Base-by-base conservation (phyloP, 2,113 vertebrate species). In the Corvus hawaiiensis region DNA sequence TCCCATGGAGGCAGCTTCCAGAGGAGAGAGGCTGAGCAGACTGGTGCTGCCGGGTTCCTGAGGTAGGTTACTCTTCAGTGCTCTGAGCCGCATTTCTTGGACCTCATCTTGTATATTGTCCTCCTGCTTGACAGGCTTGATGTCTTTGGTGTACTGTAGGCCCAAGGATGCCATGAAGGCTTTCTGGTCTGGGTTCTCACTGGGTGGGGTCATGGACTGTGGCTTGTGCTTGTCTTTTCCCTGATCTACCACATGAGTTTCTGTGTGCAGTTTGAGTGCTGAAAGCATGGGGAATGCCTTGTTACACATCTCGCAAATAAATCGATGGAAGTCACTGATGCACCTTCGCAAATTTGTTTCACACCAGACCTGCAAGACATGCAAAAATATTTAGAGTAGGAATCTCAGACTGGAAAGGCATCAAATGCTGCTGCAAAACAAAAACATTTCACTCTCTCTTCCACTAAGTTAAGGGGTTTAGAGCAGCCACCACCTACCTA, bases 281-380 rank as follows among this genome's bases (percentile, higher is more conserved):
- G 98, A 98, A 41, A 97, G 98, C 92, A 99, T 99, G 49, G 99
- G 99, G 95, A 99, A 99, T 6, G 99, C 99, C 93, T 99, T 99
- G 97, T 99, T 99, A 71, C 99, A 99, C 13, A 96, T 88, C 54
- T 99, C 98, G 0, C 99, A 99, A 84, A 99, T 89, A 24, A 99
- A 99, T 9, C 98, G 98, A 85, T 99, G 99, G 89, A 99, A 99
- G 96, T 99, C 99, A 28, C 99, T 99, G 94, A 98, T 98, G 90
- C 99, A 99, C 96, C 99, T 98, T 16, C 99, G 98, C 30, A 99
- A 97, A 97, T 99, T 99, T 0, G 98, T 99, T 96, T 99, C 99
- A 54, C 99, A 99, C 99, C 99, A 99, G 55, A 99, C 98, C 99
- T 99, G 97, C 3, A n/a, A 17, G 74, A 80, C 54, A 85, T 21